These are phyloP conservation scores for Excalfactoria chinensis DNA, from an alignment of 2,113 vertebrate genomes.

Conservation along the genomic window DNA sequence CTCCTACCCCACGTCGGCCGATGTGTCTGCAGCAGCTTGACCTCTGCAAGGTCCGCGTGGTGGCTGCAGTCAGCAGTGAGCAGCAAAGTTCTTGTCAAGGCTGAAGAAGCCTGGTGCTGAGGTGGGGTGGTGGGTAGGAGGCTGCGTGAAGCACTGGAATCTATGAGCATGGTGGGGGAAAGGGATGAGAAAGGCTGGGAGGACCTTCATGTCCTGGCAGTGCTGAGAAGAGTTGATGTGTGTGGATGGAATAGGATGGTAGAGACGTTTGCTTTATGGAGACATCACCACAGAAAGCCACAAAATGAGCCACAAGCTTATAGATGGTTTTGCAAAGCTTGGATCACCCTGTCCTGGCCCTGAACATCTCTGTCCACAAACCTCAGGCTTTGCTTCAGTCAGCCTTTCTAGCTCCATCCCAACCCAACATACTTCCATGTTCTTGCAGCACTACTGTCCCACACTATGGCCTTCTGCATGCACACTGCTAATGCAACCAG, in stretches of 20 bases:
- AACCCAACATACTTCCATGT: rapidly evolving
- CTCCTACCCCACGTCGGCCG: neutral
- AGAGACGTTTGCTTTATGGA: neutral
- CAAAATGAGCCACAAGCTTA: neutral
- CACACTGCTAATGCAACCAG: neutral
- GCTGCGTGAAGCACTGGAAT: rapidly evolving
- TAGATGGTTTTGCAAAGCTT: neutral
- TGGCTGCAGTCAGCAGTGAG: neutral
- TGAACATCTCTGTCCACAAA: neutral
- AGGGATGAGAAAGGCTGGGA: neutral
- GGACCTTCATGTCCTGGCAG: neutral
- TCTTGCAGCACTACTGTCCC: rapidly evolving
- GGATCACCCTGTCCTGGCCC: neutral
- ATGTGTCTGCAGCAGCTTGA: rapidly evolving
- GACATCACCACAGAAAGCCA: slow-evolving; percentile 6
- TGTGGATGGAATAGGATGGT: neutral
- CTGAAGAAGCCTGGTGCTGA: neutral
- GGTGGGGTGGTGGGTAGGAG: neutral
- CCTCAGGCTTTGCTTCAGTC: neutral
- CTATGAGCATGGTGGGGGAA: rapidly evolving
- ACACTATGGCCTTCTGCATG: neutral
- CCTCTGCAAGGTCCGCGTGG: neutral
- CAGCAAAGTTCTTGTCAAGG: neutral
- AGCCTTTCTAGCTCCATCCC: neutral
- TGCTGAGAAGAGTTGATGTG: slow-evolving; percentile 35